These are phyloP conservation scores for Sicus ferrugineus DNA, from an alignment of 2,888 invertebrate genomes.

Conservation along the genomic window DNA sequence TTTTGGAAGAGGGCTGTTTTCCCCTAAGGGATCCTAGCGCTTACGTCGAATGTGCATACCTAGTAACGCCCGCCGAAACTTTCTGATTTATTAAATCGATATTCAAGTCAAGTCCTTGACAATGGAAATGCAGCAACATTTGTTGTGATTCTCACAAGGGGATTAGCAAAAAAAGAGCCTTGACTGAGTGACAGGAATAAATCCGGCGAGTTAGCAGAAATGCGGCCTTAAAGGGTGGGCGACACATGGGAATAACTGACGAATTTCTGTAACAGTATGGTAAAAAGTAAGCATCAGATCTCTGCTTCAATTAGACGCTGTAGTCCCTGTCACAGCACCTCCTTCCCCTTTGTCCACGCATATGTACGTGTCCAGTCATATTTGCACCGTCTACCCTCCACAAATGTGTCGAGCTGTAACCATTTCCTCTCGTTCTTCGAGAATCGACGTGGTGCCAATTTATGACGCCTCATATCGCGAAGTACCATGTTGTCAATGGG, in stretches of 20 bases:
- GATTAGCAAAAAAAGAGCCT: constrained; percentile 34
- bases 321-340: not conserved
- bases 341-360: not conserved
- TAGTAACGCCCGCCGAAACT: constrained; percentile 10
- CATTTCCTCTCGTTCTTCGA: not conserved
- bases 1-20: not conserved
- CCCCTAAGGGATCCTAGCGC: too few relatives aligned
- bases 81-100: constrained; percentile 30
- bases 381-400: not conserved
- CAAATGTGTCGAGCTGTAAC: not conserved
- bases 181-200: constrained; percentile 36
- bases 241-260: not conserved
- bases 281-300: not conserved
- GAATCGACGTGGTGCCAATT: constrained; percentile 19
- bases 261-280: not conserved
- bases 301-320: not conserved
- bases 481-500: constrained; percentile 4
- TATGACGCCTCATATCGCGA: constrained; percentile 16
- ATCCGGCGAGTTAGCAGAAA: not conserved
- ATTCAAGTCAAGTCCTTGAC: constrained; percentile 18
- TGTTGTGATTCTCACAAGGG: constrained; percentile 23
- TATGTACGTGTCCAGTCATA: constrained; percentile 1
- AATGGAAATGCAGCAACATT: constrained; percentile 22
- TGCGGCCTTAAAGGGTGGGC: constrained; percentile 7
- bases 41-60: not conserved